A percentile compares a stretch with the other conserved stretches of the same genome.
Evolutionary conservation across 2,888 invertebrate species (phyloP).

Genomic region (Pristionchus mayeri): DNA sequence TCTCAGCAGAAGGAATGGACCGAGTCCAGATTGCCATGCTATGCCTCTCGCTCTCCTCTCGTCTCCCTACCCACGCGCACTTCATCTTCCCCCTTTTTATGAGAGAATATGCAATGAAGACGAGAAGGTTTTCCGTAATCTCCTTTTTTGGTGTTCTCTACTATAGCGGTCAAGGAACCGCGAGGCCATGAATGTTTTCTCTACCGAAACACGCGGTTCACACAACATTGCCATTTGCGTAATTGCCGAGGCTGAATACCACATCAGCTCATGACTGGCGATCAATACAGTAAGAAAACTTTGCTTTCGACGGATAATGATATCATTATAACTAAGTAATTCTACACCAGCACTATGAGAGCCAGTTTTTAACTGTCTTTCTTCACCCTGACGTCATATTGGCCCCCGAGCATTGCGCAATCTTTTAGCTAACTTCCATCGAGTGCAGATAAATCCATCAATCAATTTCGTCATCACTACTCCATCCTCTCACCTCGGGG

Average conservation of each 20-base stretch:
- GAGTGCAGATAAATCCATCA: no score
- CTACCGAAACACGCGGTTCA: no score
- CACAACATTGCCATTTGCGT: not conserved
- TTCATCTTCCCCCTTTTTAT: constrained; percentile 15
- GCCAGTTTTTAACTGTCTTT: no score
- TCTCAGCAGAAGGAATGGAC: not conserved
- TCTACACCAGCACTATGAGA: no score
- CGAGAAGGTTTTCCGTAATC: constrained; percentile 27
- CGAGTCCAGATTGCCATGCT: not conserved
- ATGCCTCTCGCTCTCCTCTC: not conserved
- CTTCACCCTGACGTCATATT: not conserved
- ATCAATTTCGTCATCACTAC: constrained; percentile 2
- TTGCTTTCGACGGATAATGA: no score
- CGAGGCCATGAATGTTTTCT: no score
- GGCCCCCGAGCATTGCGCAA: no score
- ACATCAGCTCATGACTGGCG: no score
- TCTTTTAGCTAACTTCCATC: no score
- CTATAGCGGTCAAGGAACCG: no score
- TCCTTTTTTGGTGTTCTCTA: not conserved
- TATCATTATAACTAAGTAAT: no score
- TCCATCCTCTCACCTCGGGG: constrained; percentile 82
- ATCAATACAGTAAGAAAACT: no score
- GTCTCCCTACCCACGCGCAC: not conserved
- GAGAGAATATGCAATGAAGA: constrained; percentile 12
- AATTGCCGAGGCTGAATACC: not conserved